Evolutionary conservation across 2,888 invertebrate species (phyloP), one percentile per base, ranked within the genome.

Genomic region (Amphipyra berbera): DNA sequence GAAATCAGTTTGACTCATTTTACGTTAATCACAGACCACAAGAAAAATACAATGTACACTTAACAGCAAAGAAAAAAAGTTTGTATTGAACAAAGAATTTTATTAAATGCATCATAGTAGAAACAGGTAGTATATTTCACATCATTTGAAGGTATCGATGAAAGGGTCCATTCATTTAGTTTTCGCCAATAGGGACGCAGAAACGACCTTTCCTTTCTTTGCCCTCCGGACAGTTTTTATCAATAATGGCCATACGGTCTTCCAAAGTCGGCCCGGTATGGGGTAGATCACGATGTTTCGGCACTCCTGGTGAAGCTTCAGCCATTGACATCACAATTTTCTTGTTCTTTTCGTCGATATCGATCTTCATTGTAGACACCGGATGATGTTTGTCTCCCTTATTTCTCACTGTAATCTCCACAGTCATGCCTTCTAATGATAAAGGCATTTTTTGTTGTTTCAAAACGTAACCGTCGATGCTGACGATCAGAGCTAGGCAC

Each of bases 321-420:
- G n/a, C 45, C 35, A 60, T 33, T 5, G 55, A 41, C 33, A 64
- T 37, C 27, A 45, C 14, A 15, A 66, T 46, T 33, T 45, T 73
- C 44, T 55, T 75, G 6, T 59, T 53, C 30, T 56, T 65, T 35
- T 70, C 71, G 13, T 79, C 52, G 30, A 74, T 60, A 13, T 70
- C 68, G 6, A 81, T 59, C 38, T 66, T 78, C 65, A 69, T 49
- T 14, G 65, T 60, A 10, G 66, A 50, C 13, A 74, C 21, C 7
- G 69, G 64, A 9, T 50, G 64, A 8, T 48, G 47, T 0, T 55
- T 15, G 33, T 54, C 65, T 0, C 55, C 57, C 10, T 79, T 72
- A 9, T 62, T 68, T 14, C 71, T 77, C 30, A 82, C 71, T 6
- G 62, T 52, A 13, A 79, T 68, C n/a, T 82, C 78, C 54, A 82